Percentiles rank a stretch among this genome's conserved stretches.
These are phyloP conservation scores for Nemurella pictetii DNA, from an alignment of 2,888 invertebrate species.

Conservation along the genomic window DNA sequence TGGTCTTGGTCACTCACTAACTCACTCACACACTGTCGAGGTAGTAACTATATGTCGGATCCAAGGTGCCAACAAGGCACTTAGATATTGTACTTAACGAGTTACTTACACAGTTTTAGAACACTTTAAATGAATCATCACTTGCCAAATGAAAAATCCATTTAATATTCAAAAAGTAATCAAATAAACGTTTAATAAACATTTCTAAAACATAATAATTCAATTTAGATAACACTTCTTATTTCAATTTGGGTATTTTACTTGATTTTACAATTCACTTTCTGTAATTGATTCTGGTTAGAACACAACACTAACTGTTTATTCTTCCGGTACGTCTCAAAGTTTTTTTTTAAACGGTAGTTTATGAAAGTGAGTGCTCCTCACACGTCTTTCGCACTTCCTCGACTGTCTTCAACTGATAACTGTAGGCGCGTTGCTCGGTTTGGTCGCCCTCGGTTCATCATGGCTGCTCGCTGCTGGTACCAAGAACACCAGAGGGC, in stretches of 20 bases:
- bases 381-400: background rate
- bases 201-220: constrained; percentile 12
- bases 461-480: constrained; percentile 52
- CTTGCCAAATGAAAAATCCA: constrained; percentile 31
- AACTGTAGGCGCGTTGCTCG: constrained; percentile 27
- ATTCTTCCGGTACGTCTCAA: constrained; percentile 24
- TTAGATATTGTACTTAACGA: background rate
- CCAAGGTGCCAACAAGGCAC: constrained; percentile 8
- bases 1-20: background rate
- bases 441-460: background rate
- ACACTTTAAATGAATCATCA: constrained; percentile 23
- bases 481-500: background rate
- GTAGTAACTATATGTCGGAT: background rate
- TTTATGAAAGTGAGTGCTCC: constrained; percentile 21
- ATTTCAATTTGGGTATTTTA: background rate
- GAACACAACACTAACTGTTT: constrained; percentile 21
- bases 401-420: background rate
- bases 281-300: constrained; percentile 17
- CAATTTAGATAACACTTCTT: background rate
- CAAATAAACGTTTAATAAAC: constrained; percentile 18
- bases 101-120: background rate
- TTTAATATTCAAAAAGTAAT: constrained; percentile 26
- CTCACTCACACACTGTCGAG: background rate
- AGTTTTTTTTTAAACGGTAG: constrained; percentile 23
- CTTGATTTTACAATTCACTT: constrained; percentile 14